Base-by-base conservation (phyloP, 2,888 invertebrate genomes). In the Eristalinus sepulchralis region DNA sequence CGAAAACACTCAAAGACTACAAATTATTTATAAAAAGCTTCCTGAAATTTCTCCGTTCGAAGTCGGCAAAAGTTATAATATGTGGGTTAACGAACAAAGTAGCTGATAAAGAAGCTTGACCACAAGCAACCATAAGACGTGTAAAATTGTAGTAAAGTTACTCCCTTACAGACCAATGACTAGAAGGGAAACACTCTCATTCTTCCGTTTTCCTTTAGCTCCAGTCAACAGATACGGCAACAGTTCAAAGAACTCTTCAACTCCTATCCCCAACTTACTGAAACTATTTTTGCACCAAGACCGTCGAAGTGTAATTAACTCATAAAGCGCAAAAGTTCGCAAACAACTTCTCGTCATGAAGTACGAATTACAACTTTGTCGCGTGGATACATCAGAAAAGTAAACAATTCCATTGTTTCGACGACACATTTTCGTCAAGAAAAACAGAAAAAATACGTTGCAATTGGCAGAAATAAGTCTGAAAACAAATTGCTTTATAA, bases 341-440 rank as follows among this genome's bases (percentile, higher is more conserved):
- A 68, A 78, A 78, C 20, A 20, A 55, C n/a, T 20, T 39, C 53
- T 71, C 39, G 63, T 63, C 70, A 71, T 63, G 63, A 55, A 33
- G 60, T 39, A 47, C 5, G 22, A 9, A 60, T 63, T 66, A 24
- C 22, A 33, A 27, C 24, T 68, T 53, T 47, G 47, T 76, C 34
- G 67, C 60, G 33, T 67, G 53, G 24, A 60, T n/a, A 47, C 22
- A 34, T 47, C 47, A 24, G 31, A 47, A 60, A 76, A 34, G n/a
- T 53, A 47, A 27, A 62, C 64, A 64, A 64, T 17, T 20, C 24
- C 27, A 22, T 24, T 4, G 55, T 67, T 67, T 24, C 34, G 17
- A 24, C 33, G 24, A 24, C 67, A 59, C 2, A 22, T 24, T 71
- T 24, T 6, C 17, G 24, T 11, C n/a, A 36, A 34, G 1, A 57